Evolutionary conservation across 2,888 invertebrate species (phyloP), one percentile per base, ranked within the genome.

Genomic region (Myopa tessellatipennis): DNA sequence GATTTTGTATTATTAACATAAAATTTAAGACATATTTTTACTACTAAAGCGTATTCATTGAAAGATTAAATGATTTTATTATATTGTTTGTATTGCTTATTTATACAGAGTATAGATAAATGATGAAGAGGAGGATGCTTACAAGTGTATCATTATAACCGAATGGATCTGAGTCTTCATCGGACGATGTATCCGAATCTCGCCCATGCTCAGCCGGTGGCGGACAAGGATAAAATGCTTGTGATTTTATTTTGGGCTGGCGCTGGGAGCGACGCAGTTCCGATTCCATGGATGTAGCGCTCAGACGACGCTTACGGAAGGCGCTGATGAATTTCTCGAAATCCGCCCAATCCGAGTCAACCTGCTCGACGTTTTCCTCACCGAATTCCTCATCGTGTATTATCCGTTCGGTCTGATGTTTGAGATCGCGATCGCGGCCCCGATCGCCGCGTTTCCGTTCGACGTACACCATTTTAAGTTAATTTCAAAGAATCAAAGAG

Each of bases 261-360:
- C 86, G 85, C 77, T 84, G 85, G 4, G 82, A 83, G 71, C 87
- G 87, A 18, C 88, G 85, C 78, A 87, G 80, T 77, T 87, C 86
- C 78, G 85, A 87, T 80, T 87, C 89, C 85, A 88, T 88, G 8
- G 89, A 89, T 65, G 84, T 87, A 71, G 84, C 84, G 76, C 88
- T 87, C 73, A 70, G 83, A 55, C 89, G 88, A 40, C 89, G 85
- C 78, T 89, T 88, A 14, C 89, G 88, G 77, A 88, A 85, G 76
- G 87, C 85, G 67, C 87, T 87, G 83, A 86, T 84, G 80, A 88
- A 87, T 80, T 86, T 88, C 82, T 89, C 89, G 79, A 89, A 89
- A 80, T 89, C 89, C 4, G 88, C 89, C 89, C 89, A 89, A 81
- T 89, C 89, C 58, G 89, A 88, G 81, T 89, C 89, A 76, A 89